Conservation (phyloP, 1,140 invertebrate genomes). For the Cyclina sinensis region DNA sequence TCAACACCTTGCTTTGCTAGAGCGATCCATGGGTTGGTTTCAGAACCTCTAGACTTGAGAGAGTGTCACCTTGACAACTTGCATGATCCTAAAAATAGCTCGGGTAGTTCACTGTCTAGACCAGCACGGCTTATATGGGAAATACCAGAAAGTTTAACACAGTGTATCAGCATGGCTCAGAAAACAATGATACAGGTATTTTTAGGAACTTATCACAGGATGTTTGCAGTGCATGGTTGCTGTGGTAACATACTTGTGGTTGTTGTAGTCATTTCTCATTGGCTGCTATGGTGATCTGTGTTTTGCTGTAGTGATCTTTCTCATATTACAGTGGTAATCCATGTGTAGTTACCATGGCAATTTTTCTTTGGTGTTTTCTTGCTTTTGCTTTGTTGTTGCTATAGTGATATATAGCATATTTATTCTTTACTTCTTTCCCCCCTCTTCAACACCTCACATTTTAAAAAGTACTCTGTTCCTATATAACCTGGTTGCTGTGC, state of each 20-base stretch:
- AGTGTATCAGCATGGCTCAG: slow-evolving; percentile 29
- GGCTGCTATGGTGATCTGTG: neutral
- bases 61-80: slow-evolving; percentile 37
- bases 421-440: too few relatives aligned
- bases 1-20: neutral
- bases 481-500: too few relatives aligned
- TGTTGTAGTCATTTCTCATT: neutral
- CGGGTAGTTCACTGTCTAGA: slow-evolving; percentile 20
- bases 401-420: neutral
- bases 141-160: slow-evolving; percentile 22
- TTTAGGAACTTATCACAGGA: neutral
- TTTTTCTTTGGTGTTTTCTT: neutral
- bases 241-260: neutral
- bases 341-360: neutral
- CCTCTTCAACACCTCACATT: too few relatives aligned
- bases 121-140: slow-evolving; percentile 60
- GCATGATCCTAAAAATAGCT: slow-evolving; percentile 56
- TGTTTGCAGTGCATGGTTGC: neutral
- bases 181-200: slow-evolving; percentile 50
- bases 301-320: neutral
- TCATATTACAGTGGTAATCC: neutral
- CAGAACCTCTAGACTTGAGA: slow-evolving; percentile 7
- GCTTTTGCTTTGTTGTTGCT: neutral
- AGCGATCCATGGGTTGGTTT: slow-evolving; percentile 42
- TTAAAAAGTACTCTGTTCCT: too few relatives aligned